Base-by-base conservation (phyloP, 2,888 invertebrate species). In the Nebria salina region DNA sequence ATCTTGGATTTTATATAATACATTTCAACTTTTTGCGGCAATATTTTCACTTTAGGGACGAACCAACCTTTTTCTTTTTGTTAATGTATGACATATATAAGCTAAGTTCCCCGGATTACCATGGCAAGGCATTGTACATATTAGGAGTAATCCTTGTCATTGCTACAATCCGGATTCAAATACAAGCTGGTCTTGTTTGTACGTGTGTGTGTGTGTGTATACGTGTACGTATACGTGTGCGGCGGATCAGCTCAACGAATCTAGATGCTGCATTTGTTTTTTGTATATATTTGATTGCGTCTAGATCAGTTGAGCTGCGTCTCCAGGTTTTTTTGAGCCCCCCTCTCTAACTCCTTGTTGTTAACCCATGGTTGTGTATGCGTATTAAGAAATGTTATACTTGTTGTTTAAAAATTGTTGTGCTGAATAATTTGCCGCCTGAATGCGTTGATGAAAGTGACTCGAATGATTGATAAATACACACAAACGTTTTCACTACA, bases 121-220 rank as follows among this genome's bases (percentile, higher is more conserved):
- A 7, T 2, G 54, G 54, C 54, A 54, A 8, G 54, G 54, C 54
- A 54, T 25, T 70, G 70, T 70, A 70, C 1, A 70, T 70, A 70
- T 70, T 70, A 70, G 70, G 70, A 13, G 70, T 70, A 70, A 70
- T 70, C 34, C 70, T 26, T 70, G 25, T 25, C 20, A 20, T 25
- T 13, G 25, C 2, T 8, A 15, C 66, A 15, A 25, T n/a, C 20
- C 70, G 11, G n/a, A 26, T 25, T 5, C 70, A 70, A 70, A 8
- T 68, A 80, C 80, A 80, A 80, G 80, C 80, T 80, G 80, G 80
- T 75, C 80, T 80, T 80, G 80, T 75, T 70, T 54, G 7, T 34
- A 5, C 5, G 34, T 34, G 34, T 5, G 34, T 34, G 34, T 34
- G 34, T n/a, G n/a, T 80, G 80, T 75, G 75, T 54, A 11, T 34